Evolutionary conservation across 92 coral and sea anemone genomes (phyloP), one percentile per base, ranked within the genome.

Genomic region (Epizoanthus ramosus): DNA sequence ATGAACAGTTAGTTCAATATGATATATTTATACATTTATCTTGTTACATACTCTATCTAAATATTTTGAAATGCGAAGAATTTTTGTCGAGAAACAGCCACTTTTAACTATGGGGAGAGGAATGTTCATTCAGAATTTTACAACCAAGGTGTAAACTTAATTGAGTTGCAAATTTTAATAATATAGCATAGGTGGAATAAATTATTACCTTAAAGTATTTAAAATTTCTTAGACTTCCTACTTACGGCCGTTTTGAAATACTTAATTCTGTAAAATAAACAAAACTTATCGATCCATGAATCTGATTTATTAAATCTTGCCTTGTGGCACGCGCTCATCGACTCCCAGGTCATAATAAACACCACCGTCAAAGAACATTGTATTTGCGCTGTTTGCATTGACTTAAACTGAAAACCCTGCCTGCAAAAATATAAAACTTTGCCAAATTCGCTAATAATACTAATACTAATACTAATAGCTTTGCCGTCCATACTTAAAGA

Each of bases 181-280:
- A 66, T 68, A 52, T 52, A 16, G 45, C 18, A 23, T 54, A 68
- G 74, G 75, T 66, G 79, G 69, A 31, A 68, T 68, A 83, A 71
- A 73, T 83, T 83, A 71, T 31, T 25, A 71, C n/a, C 22, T 83
- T 83, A 83, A 83, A 58, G 80, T 68, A 73, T 83, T 82, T 83
- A 83, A 39, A 57, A 8, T 35, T 43, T 73, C 63, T 23, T 60
- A 28, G 66, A 57, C 35, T 57, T 63, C 70, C 24, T 18, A 24
- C 54, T 57, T 60, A 71, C 79, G 68, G 86, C 77, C 69, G 28
- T 60, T 82, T 71, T 21, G 80, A 57, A 57, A 60, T 54, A n/a
- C 67, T 54, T 43, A 82, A 71, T 71, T 69, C 77, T 83, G 22
- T 57, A 71, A 83, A 71, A 83, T 83, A 68, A 83, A 83, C 86